These are phyloP conservation scores for Porites divaricata DNA, from an alignment of 92 coral and sea anemone species.

Conservation along the genomic window DNA sequence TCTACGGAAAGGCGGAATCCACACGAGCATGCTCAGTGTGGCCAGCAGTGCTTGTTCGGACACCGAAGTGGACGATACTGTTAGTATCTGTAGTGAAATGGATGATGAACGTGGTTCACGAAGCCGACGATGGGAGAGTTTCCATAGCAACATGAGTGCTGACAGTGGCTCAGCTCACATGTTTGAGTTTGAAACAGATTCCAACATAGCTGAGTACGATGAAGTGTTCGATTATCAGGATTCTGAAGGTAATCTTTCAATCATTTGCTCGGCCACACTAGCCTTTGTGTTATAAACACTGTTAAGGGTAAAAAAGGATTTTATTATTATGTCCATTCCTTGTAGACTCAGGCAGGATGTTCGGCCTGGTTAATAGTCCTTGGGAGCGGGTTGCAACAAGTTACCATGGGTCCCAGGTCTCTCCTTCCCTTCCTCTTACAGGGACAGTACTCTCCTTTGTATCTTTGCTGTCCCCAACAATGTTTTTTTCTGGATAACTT, in stretches of 20 bases:
- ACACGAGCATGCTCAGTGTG: slow-evolving; percentile 84
- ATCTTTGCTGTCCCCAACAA: no score
- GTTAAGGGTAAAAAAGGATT: no score
- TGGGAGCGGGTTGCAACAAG: no score
- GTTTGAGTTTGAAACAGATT: slow-evolving; percentile 85
- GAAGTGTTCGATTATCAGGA: slow-evolving; percentile 65
- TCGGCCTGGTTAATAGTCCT: no score
- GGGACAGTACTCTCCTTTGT: no score
- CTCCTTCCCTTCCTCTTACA: no score
- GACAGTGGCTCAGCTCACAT: slow-evolving; percentile 98
- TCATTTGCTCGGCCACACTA: no score
- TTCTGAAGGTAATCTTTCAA: slow-evolving; percentile 30
- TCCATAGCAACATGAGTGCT: slow-evolving; percentile 93
- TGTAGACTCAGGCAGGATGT: no score
- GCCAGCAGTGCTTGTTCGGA: slow-evolving; percentile 81
- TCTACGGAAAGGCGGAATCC: slow-evolving; percentile 54
- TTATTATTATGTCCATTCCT: no score
- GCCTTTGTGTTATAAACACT: no score
- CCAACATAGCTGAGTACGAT: slow-evolving; percentile 67
- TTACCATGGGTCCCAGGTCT: no score
- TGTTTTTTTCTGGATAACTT: no score
- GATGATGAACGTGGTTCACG: slow-evolving; percentile 54
- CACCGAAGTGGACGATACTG: slow-evolving; percentile 69
- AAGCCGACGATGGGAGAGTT: slow-evolving; percentile 91
- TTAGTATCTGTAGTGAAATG: slow-evolving; percentile 59